Evolutionary conservation across 2,797 vertebrate genomes (phyloP).

Genomic region (Spatula clypeata): DNA sequence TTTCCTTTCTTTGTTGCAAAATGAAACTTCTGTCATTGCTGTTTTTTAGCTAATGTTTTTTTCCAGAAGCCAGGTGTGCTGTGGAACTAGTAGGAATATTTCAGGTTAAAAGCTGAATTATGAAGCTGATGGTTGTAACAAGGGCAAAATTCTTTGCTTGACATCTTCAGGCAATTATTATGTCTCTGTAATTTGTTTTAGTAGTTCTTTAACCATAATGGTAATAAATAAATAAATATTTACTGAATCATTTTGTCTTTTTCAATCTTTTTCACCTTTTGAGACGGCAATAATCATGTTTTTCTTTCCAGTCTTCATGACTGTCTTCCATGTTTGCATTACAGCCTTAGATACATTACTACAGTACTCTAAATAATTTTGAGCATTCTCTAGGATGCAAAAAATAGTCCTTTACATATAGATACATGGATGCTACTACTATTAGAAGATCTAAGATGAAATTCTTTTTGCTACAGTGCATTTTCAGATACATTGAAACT

Average conservation of each 20-base stretch:
- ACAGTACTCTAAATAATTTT: not conserved
- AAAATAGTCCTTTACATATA: not conserved
- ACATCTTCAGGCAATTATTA: not conserved
- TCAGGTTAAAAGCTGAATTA: not conserved
- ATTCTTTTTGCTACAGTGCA: not conserved
- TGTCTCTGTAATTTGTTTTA: not conserved
- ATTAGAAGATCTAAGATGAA: not conserved
- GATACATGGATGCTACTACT: no score
- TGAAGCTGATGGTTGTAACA: not conserved
- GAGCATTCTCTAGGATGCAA: not conserved
- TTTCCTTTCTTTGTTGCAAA: not conserved
- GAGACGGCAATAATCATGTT: not conserved
- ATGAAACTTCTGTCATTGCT: not conserved
- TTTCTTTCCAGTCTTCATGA: not conserved
- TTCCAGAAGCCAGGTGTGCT: not conserved
- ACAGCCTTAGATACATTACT: not conserved
- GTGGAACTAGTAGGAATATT: not conserved
- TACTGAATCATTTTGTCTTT: no score
- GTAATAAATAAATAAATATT: not conserved
- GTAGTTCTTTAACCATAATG: not conserved
- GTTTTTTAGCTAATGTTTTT: not conserved
- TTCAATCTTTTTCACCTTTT: not conserved
- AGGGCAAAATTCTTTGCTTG: not conserved
- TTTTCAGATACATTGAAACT: not conserved
- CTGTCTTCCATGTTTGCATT: not conserved